Base-by-base conservation (phyloP, 2,888 invertebrate genomes). In the Ophion costatus region DNA sequence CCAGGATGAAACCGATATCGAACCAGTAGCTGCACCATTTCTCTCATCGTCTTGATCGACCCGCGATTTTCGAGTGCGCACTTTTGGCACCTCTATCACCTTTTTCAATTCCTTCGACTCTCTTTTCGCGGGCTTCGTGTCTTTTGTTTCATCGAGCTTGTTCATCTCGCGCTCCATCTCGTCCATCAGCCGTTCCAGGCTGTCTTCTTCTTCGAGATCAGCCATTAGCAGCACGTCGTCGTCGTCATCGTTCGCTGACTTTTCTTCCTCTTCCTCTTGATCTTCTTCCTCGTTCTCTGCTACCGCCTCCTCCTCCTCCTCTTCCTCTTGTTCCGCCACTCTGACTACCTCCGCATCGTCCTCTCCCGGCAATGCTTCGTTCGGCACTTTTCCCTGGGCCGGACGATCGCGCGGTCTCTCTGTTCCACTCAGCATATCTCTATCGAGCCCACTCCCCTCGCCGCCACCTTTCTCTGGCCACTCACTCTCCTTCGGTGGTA, bases 81-180 rank as follows among this genome's bases (percentile, higher is more conserved):
- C 22, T 67, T 81, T 87, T 79, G 76, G 85, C 78, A 70, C 87
- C 73, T 90, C 90, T 14, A 83, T 89, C 24, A 76, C 85, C 57
- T 87, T 89, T 67, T 90, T 89, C 1, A 71, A 74, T 69, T 90
- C 89, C 24, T 82, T 86, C 0, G 51, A 38, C 1, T 86, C 86
- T 33, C 80, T 87, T 33, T 81, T 85, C 22, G 77, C 63, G 45
- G 80, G 83, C 74, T 88, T 88, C 51, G 86, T 90, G 11, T 90
- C 90, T 42, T 80, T 89, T 5, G 86, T 89, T 22, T 90, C 90
- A 1, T 80, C 75, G 2, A 87, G 76, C 24, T 90, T 90, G 29
- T 90, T 92, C 87, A 95, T 94, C 90, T 95, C 95, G 80, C 93
- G 92, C 82, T 95, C 95, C 89, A 95, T 93, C 87, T 95, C 95